phyloP scores from a whole-genome alignment of 2,797 vertebrate genomes.

The Amblyraja radiata region DNA sequence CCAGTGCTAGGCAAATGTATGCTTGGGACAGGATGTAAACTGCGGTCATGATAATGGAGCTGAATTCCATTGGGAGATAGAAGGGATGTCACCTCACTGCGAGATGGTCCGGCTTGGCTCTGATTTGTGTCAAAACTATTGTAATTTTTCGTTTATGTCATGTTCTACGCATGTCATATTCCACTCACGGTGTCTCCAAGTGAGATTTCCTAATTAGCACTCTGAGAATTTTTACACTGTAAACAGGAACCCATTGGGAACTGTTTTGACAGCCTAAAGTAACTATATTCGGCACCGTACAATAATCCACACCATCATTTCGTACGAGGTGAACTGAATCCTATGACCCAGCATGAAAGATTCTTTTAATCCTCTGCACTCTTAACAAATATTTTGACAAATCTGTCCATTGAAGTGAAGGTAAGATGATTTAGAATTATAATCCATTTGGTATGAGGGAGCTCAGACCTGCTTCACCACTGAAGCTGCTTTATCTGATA shows the following conservation, averaged over 20 bases:
- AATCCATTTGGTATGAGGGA: not conserved
- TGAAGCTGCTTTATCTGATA: not conserved
- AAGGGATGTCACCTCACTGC: too few relatives aligned
- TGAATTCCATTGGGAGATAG: too few relatives aligned
- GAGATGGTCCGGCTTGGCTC: too few relatives aligned
- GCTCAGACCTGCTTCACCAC: not conserved
- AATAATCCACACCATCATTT: not conserved
- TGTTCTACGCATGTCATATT: not conserved
- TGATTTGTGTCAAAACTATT: too few relatives aligned
- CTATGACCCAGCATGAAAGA: not conserved
- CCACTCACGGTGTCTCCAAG: not conserved
- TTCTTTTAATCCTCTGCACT: not conserved
- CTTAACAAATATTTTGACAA: not conserved
- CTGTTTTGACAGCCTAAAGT: not conserved
- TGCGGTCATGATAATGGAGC: too few relatives aligned
- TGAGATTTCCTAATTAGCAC: not conserved
- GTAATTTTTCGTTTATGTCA: not conserved
- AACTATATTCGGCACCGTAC: not conserved
- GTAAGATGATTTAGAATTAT: not conserved
- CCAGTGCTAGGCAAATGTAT: too few relatives aligned
- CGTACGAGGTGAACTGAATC: not conserved
- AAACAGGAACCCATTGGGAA: not conserved
- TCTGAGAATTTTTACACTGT: not conserved
- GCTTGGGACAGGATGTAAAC: too few relatives aligned
- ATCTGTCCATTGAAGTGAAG: not conserved